Evolutionary conservation across 2,888 invertebrate species (phyloP), one percentile per base, ranked within the genome.

Genomic region (Drosophila stalkeri): DNA sequence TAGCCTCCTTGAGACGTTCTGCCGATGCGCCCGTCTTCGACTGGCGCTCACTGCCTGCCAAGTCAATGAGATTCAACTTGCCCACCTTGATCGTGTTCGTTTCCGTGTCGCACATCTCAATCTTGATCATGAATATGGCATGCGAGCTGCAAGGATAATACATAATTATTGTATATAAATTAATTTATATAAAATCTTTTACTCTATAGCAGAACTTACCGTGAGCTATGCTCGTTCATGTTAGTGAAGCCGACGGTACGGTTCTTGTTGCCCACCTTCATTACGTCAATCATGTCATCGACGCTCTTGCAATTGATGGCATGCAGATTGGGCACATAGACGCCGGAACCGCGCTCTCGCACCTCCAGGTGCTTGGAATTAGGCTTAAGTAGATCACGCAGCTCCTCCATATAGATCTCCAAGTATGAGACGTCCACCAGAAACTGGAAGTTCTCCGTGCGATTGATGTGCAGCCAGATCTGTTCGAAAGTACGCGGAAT

Each of bases 41-140:
- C 93, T 99, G 99, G 49, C 99, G 95, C 94, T 99, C 99, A 93
- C 98, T 98, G 55, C 99, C 99, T 43, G 99, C 99, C 91, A 99
- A 94, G 94, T 99, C 99, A 51, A 99, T 98, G 75, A 99, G 94
- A 94, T 99, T 99, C 87, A 99, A 93, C 92, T 99, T 98, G 49
- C 99, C 99, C 55, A 99, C 98, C 86, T 98, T 93, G 7, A 93
- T 92, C 20, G 91, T 92, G 69, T 93, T 93, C 2, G 93, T 95
- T 61, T 95, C 96, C 44, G 95, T 94, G 90, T 96, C 96, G 76
- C 96, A 96, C 95, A 99, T 98, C 94, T 99, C 99, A 52, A 99
- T 96, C 60, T 98, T 98, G 85, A 99, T 98, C 92, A 99, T 97
- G 93, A 99, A 99, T 81, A 99, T 99, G 63, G 99, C 99, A 94